phyloP scores from a whole-genome alignment of 2,797 vertebrate species.

The Kryptolebias ocellatus region DNA sequence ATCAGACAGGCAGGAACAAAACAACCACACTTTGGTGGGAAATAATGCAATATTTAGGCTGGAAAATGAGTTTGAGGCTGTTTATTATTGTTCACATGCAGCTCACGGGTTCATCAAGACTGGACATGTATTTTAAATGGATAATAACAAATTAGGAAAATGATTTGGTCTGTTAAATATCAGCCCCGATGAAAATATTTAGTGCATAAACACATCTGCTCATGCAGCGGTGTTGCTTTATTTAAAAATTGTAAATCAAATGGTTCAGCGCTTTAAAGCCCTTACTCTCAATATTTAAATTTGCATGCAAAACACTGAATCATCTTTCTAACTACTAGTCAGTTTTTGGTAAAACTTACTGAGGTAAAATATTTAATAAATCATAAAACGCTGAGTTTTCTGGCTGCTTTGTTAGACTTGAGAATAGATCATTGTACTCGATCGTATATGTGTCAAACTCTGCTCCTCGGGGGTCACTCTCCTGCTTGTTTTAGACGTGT shows the following conservation, averaged over 20 bases:
- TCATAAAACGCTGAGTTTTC: not conserved
- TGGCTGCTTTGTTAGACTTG: not conserved
- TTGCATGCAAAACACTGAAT: not conserved
- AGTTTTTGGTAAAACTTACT: not conserved
- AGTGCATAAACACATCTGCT: not conserved
- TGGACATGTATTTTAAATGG: not conserved
- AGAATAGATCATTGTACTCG: too few species aligned
- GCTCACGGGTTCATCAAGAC: not conserved
- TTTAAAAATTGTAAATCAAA: not conserved
- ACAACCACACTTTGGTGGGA: not conserved
- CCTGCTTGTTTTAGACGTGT: too few species aligned
- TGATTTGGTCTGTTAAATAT: too few species aligned
- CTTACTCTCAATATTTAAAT: not conserved
- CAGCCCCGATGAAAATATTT: not conserved
- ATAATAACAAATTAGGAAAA: not conserved
- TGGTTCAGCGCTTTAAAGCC: not conserved
- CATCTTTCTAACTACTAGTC: not conserved
- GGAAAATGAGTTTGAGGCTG: too few species aligned
- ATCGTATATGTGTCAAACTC: too few species aligned
- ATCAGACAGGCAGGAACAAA: constrained; percentile 19
- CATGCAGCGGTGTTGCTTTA: not conserved
- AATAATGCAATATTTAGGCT: not conserved
- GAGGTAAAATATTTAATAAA: too few species aligned
- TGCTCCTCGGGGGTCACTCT: too few species aligned
- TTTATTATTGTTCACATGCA: not conserved